Evolutionary conservation across 2,113 vertebrate genomes (phyloP), one percentile per base, ranked within the genome.

Genomic region (Archilochus colubris): DNA sequence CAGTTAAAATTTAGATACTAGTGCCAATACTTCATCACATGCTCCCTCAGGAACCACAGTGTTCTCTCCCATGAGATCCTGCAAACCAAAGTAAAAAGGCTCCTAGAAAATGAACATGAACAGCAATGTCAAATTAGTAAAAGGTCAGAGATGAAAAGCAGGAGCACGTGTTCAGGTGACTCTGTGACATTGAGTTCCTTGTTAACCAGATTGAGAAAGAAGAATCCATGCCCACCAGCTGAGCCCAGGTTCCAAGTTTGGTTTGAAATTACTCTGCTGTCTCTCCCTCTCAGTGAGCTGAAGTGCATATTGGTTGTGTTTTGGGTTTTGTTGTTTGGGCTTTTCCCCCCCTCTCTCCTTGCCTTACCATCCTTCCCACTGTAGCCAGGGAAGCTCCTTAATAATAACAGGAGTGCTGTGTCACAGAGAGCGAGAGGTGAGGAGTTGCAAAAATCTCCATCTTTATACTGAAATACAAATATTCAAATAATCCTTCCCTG

Each of bases 321-420:
- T 24, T 12, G 40, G 40, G 9, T 11, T 3, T 40, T 40, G 11
- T 40, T 8, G 7, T 38, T 38, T 40, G 40, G 40, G 9, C 10
- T 3, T 40, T 40, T 38, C 36, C 40, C 40, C 40, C 40, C 23
- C 19, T n/a, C 33, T 13, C 3, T n/a, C n/a, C 16, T 21, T 43
- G 1, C 13, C 8, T 33, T 58, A 40, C 0, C 6, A 4, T 21
- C 38, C 16, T 78, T 53, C 38, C 24, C n/a, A n/a, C 6, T 0
- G 0, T 19, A 33, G 38, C 3, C 23, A 74, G n/a, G 17, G 14
- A 78, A 83, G 10, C 16, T 66, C 18, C 51, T 62, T 30, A 13
- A 13, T 21, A 3, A 19, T 48, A 21, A 48, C 46, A 21, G 46
- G 18, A 46, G 21, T 24, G 53, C 46, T 54, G 30, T n/a, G 10